These are phyloP conservation scores for Cephalopachus bancanus DNA, from an alignment of 2,797 vertebrate species.

Conservation along the genomic window DNA sequence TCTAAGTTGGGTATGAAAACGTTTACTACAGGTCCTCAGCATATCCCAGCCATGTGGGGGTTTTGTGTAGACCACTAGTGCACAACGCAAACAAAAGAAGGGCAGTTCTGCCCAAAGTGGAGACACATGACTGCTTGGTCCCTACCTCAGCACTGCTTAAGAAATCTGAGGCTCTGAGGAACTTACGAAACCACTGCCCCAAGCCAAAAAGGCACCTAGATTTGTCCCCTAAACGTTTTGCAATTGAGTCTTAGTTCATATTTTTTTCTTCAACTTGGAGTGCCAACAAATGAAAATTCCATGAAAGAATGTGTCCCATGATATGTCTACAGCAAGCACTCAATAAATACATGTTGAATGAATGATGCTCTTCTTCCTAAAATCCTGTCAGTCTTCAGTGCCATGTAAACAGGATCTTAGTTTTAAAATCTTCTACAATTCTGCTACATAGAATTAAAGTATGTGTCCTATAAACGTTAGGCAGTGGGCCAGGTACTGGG, in stretches of 20 bases:
- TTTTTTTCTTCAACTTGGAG: neutral
- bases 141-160: neutral
- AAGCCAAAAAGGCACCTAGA: neutral
- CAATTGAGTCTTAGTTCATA: neutral
- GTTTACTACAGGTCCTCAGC: neutral
- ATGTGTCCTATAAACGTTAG: neutral
- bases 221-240: neutral
- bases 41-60: neutral
- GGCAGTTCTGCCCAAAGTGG: neutral
- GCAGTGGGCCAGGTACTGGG: neutral
- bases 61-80: neutral
- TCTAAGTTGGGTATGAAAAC: neutral
- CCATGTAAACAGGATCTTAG: neutral
- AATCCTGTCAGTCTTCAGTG: neutral
- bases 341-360: neutral
- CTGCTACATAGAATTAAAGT: slow-evolving; percentile 12
- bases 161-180: neutral
- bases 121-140: neutral
- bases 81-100: neutral
- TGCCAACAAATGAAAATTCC: slow-evolving; percentile 30
- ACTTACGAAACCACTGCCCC: neutral
- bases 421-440: neutral
- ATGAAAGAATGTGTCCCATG: neutral
- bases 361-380: neutral
- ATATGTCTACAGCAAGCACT: slow-evolving; percentile 5